Conservation (phyloP, 2,797 vertebrate genomes). For the Sternarchorhynchus goeldii region DNA sequence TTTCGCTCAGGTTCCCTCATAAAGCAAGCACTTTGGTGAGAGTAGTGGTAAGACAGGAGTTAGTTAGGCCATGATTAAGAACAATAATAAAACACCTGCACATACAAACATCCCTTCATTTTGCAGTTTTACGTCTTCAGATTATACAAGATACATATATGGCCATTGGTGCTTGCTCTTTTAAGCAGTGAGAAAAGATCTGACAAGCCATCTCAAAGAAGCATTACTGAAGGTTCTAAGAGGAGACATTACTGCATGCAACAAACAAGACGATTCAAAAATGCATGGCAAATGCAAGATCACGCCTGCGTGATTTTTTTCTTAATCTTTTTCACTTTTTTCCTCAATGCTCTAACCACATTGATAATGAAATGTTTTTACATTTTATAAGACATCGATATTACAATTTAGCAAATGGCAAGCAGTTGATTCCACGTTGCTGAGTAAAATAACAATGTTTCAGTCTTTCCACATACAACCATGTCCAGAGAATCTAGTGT, state of each 20-base stretch:
- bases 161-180: conserved; percentile 47
- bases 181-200: conserved; percentile 49
- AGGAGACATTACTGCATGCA: conserved; percentile 37
- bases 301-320: conserved; percentile 67
- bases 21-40: conserved; percentile 83
- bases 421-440: conserved; percentile 13
- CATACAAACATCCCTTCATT: conserved; percentile 63
- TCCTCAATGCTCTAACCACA: conserved; percentile 1
- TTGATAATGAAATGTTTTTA: conserved; percentile 14
- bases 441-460: background rate
- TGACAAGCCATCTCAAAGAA: conserved; percentile 49
- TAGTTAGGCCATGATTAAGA: conserved; percentile 63
- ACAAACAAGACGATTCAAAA: conserved; percentile 8
- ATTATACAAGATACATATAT: conserved; percentile 58
- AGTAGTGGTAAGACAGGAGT: conserved; percentile 72
- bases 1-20: conserved; percentile 63
- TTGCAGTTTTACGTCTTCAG: conserved; percentile 79
- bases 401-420: conserved; percentile 30
- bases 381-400: conserved; percentile 31
- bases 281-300: conserved; percentile 52
- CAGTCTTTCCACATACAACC: background rate
- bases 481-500: background rate
- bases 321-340: background rate
- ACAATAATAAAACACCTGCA: conserved; percentile 30
- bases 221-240: conserved; percentile 4